Evolutionary conservation across 1,140 invertebrate genomes (phyloP), one percentile per base, ranked within the genome.

Genomic region (Drosophila kikkawai): DNA sequence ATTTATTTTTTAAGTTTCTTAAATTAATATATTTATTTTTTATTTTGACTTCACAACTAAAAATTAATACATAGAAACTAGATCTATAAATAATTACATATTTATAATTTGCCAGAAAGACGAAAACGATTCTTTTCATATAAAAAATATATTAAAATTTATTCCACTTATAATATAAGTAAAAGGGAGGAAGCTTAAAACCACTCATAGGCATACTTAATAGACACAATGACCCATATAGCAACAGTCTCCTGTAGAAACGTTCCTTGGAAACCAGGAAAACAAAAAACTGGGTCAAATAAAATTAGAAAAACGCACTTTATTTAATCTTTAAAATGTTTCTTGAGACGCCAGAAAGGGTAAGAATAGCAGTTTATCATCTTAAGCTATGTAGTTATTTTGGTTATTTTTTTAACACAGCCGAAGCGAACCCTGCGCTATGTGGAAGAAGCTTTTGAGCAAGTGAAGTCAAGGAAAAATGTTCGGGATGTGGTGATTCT

Each of bases 401-500:
- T 19, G 4, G 3, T 22, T 8, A 8, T 61, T 12, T 19, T 7
- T 3, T 17, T 26, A 41, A 12, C 39, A 29, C 15, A 87, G 84
- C 50, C 84, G 6, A 59, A 36, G 12, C 70, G 91, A 41, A 82
- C 91, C 0, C 29, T 44, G 7, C 74, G 79, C 8, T 92, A 92
- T 76, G 84, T 92, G 19, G 86, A 92, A 34, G 75, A 80, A 55
- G 91, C 74, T 12, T 92, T 84, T 57, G 44, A 63, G 2, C 56
- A 66, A n/a, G 80, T 92, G 12, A 64, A 83, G 53, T 13, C 60
- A 22, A 91, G 81, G 51, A 80, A 82, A 53, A 85, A 90, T 32
- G 68, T 92, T 8, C 58, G 71, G 0, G 91, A 92, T 45, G 79
- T 92, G 42, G 71, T 92, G 4, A 80, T 92, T 41, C 56, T 86